phyloP scores from a whole-genome alignment of 2,888 invertebrate species.

The Podotricha telesiphe region DNA sequence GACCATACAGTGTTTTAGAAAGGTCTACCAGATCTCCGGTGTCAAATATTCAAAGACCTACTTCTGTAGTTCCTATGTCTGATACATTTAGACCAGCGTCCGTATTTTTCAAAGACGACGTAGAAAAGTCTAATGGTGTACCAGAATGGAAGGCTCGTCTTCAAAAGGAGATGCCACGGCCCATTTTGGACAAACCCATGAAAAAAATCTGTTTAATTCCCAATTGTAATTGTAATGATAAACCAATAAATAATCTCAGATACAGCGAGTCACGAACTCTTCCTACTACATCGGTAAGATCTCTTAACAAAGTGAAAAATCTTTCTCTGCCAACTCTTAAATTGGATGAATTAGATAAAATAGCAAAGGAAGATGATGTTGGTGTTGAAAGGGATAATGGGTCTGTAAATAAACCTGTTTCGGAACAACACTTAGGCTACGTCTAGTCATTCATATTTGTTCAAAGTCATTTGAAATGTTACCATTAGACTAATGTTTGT shows the following conservation, averaged over 20 bases:
- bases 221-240: conserved; percentile 73
- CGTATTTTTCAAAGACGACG: conserved; percentile 63
- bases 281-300: conserved; percentile 66
- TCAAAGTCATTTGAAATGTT: conserved; percentile 41
- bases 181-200: conserved; percentile 64
- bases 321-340: conserved; percentile 76
- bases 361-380: conserved; percentile 56
- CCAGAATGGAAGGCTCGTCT: conserved; percentile 74
- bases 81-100: conserved; percentile 77
- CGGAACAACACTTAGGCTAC: conserved; percentile 84
- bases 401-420: conserved; percentile 68
- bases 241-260: conserved; percentile 55
- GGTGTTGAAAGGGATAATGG: conserved; percentile 65
- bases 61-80: conserved; percentile 74
- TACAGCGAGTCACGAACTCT: conserved; percentile 69
- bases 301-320: conserved; percentile 68
- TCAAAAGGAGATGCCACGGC: conserved; percentile 68
- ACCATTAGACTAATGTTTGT: conserved; percentile 43
- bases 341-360: conserved; percentile 71
- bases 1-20: conserved; percentile 78
- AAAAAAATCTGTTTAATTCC: conserved; percentile 72
- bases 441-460: conserved; percentile 61
- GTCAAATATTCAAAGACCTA: conserved; percentile 64
- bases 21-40: conserved; percentile 63
- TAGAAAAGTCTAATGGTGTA: conserved; percentile 62